Evolutionary conservation across 2,113 vertebrate species (phyloP).

Genomic region (Carassius auratus): DNA sequence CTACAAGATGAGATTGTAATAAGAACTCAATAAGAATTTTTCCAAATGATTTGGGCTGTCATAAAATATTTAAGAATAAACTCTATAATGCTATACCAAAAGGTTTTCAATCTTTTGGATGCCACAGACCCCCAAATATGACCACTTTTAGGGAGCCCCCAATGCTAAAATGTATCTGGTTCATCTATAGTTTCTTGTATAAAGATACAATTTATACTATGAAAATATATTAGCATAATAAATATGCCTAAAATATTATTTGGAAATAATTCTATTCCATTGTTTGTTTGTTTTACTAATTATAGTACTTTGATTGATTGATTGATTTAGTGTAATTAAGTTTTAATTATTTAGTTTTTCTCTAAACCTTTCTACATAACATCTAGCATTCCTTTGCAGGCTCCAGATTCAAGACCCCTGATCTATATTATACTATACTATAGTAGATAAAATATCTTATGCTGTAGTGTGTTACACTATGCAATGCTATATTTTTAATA

Average conservation of each 20-base stretch:
- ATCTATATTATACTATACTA: neutral
- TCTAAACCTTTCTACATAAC: neutral
- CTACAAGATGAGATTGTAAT: neutral
- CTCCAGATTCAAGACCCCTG: neutral
- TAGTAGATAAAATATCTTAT: neutral
- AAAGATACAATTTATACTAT: neutral
- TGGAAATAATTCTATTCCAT: neutral
- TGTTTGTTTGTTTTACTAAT: neutral
- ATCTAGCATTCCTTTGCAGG: neutral
- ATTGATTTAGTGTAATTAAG: neutral
- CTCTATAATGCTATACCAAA: neutral
- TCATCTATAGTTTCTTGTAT: neutral
- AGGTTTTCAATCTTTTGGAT: neutral
- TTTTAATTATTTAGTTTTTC: neutral
- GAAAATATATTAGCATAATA: neutral
- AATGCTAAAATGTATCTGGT: neutral
- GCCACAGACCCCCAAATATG: neutral
- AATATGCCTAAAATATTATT: neutral
- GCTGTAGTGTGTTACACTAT: too few relatives aligned
- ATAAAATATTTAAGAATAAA: neutral
- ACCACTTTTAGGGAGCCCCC: neutral
- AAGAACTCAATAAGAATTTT: neutral
- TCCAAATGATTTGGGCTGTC: neutral
- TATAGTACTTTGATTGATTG: neutral
- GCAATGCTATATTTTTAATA: neutral